These are phyloP conservation scores for Chaetorhynchus papuensis DNA, from an alignment of 2,113 vertebrate genomes.

Conservation along the genomic window DNA sequence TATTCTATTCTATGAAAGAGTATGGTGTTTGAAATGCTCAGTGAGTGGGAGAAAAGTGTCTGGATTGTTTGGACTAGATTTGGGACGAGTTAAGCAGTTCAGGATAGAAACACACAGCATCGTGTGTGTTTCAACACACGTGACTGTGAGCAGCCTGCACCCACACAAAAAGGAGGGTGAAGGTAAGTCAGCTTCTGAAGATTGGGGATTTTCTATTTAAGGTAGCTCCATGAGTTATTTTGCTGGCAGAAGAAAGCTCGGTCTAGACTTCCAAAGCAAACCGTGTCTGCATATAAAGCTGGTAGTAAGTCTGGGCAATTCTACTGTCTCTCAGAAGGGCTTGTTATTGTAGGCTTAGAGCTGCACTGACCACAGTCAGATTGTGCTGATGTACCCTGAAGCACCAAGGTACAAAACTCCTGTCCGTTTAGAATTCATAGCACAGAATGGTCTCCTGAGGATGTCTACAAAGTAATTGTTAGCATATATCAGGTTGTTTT, in stretches of 20 bases:
- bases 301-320: background rate
- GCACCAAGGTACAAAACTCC: background rate
- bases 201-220: background rate
- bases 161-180: background rate
- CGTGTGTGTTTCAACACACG: accelerated
- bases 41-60: background rate
- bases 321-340: background rate
- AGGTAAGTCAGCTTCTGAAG: background rate
- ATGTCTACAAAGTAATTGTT: constrained; percentile 17
- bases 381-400: background rate
- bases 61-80: background rate
- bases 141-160: background rate
- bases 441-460: background rate
- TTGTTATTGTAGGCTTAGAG: background rate
- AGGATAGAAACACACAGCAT: background rate
- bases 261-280: background rate
- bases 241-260: background rate
- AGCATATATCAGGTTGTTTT: constrained; percentile 27
- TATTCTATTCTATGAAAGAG: background rate
- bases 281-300: background rate
- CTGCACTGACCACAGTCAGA: background rate
- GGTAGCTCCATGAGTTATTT: background rate
- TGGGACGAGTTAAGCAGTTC: background rate
- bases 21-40: background rate
- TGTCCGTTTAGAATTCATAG: background rate